phyloP scores from a whole-genome alignment of 37 sponge, comb jelly and placozoan genomes.

The Beroe ovata region DNA sequence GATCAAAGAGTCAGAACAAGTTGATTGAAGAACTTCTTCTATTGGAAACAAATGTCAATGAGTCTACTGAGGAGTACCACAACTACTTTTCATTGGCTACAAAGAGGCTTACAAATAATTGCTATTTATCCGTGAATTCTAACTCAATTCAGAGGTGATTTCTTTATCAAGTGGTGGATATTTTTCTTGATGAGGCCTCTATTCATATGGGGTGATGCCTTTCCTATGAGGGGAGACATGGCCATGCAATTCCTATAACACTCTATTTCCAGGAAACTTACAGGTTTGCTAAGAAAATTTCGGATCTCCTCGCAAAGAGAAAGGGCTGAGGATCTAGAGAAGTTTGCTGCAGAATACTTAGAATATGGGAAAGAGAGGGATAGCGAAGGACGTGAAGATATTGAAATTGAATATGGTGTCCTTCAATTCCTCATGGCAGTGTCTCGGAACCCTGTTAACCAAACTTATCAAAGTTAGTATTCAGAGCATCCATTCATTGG shows the following conservation, averaged over 20 bases:
- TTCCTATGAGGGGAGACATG: too few relatives aligned
- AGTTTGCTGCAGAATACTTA: slow-evolving; percentile 3
- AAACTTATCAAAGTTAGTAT: slow-evolving; percentile 7
- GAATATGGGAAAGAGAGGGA: slow-evolving; percentile 6
- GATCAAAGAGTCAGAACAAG: slow-evolving; percentile 16
- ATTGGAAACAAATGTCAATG: background rate
- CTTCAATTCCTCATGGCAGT: slow-evolving; percentile 55
- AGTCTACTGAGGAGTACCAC: background rate
- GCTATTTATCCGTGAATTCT: slow-evolving; percentile 23
- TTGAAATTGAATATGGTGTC: slow-evolving; percentile 35
- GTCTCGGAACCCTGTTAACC: slow-evolving; percentile 47
- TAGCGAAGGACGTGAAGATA: slow-evolving; percentile 27
- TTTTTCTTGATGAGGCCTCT: too few relatives aligned
- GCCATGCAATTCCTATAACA: background rate
- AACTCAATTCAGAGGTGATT: slow-evolving; percentile 13
- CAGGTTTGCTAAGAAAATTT: slow-evolving; percentile 13
- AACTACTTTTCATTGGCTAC: background rate
- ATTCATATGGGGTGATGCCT: too few relatives aligned
- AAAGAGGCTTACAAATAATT: slow-evolving; percentile 9
- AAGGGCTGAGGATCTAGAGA: slow-evolving; percentile 11
- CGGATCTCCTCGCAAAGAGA: slow-evolving; percentile 17
- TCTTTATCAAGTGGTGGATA: too few relatives aligned
- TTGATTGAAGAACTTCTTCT: slow-evolving; percentile 5
- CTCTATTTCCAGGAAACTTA: background rate
- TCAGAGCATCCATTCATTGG: too few relatives aligned